Percentiles rank a stretch among this genome's conserved stretches.
Evolutionary conservation across 2,113 vertebrate genomes (phyloP).

Genomic region (Seriola quinqueradiata): DNA sequence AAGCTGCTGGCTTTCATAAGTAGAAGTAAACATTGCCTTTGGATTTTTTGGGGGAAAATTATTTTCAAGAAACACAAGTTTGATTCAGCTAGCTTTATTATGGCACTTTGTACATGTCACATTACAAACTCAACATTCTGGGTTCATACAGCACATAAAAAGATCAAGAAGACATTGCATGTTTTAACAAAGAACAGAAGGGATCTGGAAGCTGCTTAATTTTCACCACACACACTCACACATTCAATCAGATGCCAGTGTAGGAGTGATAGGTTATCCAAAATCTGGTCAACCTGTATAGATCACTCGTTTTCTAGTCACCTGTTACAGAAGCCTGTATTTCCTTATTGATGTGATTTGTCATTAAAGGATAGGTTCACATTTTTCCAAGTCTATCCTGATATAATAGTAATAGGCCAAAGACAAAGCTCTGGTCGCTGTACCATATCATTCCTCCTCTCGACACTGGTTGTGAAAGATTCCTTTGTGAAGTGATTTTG

Average conservation of each 20-base stretch:
- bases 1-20: not conserved
- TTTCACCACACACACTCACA: not conserved
- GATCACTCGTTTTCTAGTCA: not conserved
- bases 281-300: not conserved
- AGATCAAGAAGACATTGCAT: constrained; percentile 33
- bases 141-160: constrained; percentile 61
- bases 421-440: constrained; percentile 5
- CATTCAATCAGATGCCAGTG: not conserved
- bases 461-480: not conserved
- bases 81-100: constrained; percentile 74
- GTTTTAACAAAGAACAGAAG: constrained; percentile 6
- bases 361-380: not conserved
- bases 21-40: not conserved
- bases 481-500: not conserved
- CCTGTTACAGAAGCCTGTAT: not conserved
- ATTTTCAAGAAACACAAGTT: not conserved
- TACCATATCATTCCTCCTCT: not conserved
- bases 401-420: not conserved
- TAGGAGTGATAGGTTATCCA: not conserved
- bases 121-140: constrained; percentile 73
- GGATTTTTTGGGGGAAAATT: no score
- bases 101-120: constrained; percentile 83
- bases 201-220: constrained; percentile 11
- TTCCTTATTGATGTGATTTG: no score
- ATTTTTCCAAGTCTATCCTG: not conserved